phyloP scores from a whole-genome alignment of 2,888 invertebrate genomes.

The Agrilus cyanescens region DNA sequence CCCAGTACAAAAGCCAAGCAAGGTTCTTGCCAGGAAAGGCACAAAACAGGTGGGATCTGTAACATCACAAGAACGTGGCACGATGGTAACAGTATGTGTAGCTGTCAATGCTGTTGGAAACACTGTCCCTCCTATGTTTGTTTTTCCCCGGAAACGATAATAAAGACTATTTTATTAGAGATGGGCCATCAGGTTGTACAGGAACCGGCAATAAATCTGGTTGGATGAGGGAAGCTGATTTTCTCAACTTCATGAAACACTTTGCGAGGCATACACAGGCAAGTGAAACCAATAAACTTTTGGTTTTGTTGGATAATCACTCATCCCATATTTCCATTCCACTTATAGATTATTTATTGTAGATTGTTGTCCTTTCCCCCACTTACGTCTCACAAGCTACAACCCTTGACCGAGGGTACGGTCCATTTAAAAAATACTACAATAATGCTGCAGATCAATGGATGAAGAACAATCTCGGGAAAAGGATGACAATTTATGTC shows the following conservation, averaged over 20 bases:
- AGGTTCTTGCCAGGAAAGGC: conserved; percentile 23
- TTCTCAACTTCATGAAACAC: not conserved
- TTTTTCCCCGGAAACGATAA: conserved; percentile 7
- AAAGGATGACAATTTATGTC: conserved; percentile 11
- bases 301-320: conserved; percentile 24
- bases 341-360: conserved; percentile 16
- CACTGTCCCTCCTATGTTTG: conserved; percentile 11
- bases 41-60: conserved; percentile 22
- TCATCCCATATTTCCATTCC: conserved; percentile 17
- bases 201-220: conserved; percentile 8
- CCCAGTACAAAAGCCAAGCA: conserved; percentile 28
- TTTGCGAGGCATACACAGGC: conserved; percentile 15
- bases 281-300: conserved; percentile 14
- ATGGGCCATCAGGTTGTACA: conserved; percentile 9
- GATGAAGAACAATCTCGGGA: conserved; percentile 10
- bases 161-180: conserved; percentile 8
- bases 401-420: conserved; percentile 10
- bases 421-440: conserved; percentile 9
- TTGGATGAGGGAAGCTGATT: conserved; percentile 9
- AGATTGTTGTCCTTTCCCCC: conserved; percentile 7
- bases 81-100: conserved; percentile 8
- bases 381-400: conserved; percentile 10
- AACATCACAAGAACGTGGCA: conserved; percentile 23
- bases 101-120: conserved; percentile 12
- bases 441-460: conserved; percentile 11